Evolutionary conservation across 2,888 invertebrate genomes (phyloP).

Genomic region (Cyrtodaria siliqua): DNA sequence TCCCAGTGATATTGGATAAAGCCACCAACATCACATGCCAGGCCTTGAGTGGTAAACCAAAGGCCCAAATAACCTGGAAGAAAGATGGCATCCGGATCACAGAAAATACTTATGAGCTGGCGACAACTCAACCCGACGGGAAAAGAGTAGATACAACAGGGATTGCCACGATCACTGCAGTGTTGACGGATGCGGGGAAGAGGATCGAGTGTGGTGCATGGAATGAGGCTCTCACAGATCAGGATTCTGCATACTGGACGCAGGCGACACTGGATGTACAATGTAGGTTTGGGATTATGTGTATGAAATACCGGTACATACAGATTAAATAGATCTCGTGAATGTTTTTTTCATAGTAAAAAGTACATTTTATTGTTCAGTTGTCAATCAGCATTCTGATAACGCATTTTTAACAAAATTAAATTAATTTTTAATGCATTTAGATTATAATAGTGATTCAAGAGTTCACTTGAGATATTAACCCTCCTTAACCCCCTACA

Average conservation of each 20-base stretch:
- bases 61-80: constrained; percentile 90
- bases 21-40: constrained; percentile 96
- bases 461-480: too few species aligned
- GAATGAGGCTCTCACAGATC: constrained; percentile 94
- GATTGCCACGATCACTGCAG: constrained; percentile 93
- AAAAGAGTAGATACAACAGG: constrained; percentile 95
- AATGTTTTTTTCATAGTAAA: too few species aligned
- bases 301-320: too few species aligned
- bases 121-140: constrained; percentile 85
- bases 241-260: constrained; percentile 91
- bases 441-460: too few species aligned
- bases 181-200: constrained; percentile 95
- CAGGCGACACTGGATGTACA: constrained; percentile 95
- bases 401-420: too few species aligned
- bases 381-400: too few species aligned
- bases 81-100: constrained; percentile 67
- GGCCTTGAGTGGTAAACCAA: constrained; percentile 96
- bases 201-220: constrained; percentile 93
- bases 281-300: constrained; percentile 87
- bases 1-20: constrained; percentile 94
- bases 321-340: background rate
- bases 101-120: constrained; percentile 67
- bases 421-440: too few species aligned
- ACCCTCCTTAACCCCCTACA: too few species aligned
- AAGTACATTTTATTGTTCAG: background rate